Evolutionary conservation across 1,140 invertebrate genomes (phyloP).

Genomic region (Arctopsyche grandis): DNA sequence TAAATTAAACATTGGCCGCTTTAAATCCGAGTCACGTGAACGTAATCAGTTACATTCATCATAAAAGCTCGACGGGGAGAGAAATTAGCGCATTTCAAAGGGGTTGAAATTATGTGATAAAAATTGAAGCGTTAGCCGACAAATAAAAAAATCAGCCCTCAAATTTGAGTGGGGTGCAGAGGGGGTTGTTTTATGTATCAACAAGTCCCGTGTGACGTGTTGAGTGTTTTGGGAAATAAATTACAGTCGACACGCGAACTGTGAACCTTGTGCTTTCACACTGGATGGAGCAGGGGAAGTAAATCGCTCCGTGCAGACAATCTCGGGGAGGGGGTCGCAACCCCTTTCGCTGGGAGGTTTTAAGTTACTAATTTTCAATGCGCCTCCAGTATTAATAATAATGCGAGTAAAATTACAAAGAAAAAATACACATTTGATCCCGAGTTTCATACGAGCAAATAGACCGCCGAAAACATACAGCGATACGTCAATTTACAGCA

Average conservation of each 20-base stretch:
- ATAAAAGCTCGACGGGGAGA: too few species aligned
- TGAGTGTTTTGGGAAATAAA: conserved; percentile 49
- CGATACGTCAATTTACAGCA: too few species aligned
- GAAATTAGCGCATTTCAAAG: too few species aligned
- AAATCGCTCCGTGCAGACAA: conserved; percentile 36
- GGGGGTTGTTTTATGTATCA: conserved; percentile 47
- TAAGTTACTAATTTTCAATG: conserved; percentile 21
- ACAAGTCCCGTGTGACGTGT: conserved; percentile 49
- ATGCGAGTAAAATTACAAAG: too few species aligned
- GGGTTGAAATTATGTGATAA: not conserved
- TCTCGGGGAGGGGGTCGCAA: conserved; percentile 14
- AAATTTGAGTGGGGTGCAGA: conserved; percentile 7
- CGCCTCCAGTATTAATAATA: not conserved
- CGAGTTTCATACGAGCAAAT: too few species aligned
- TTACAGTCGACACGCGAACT: conserved; percentile 47
- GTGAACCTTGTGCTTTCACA: conserved; percentile 38
- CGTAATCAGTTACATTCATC: too few species aligned
- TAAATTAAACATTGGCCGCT: too few species aligned
- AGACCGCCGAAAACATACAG: too few species aligned
- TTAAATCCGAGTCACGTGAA: too few species aligned
- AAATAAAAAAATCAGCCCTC: conserved; percentile 2
- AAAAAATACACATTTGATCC: too few species aligned
- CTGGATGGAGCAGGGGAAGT: conserved; percentile 7
- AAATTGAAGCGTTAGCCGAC: not conserved
- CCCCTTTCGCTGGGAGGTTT: conserved; percentile 2